Base-by-base conservation (phyloP, 2,797 vertebrate species). In the Scolopax bukidnonensis region DNA sequence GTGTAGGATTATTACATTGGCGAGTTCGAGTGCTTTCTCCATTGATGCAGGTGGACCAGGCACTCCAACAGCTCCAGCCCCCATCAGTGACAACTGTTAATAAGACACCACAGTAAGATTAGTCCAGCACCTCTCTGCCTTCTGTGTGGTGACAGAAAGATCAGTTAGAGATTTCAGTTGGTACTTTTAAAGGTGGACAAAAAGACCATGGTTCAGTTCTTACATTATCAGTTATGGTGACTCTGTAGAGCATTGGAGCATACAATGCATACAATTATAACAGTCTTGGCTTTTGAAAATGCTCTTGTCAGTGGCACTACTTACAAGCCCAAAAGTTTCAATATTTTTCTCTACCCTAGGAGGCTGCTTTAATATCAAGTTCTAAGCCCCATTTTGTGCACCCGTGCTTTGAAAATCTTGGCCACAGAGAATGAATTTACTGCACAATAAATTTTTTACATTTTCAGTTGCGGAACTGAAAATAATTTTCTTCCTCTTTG, bases 61-160 rank as follows among this genome's bases (percentile, higher is more conserved):
- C 12, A 54, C 96, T 91, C 97, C 98, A 98, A 56, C 96, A 98
- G 54, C 84, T 97, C 98, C 98, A 98, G 68, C 97, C 94, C 40
- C 98, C 97, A 48, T 97, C 50, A 32, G 16, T 61, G 65, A 54
- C 45, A 75, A n/a, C 96, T 97, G 45, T 5, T 11, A 76, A n/a
- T 45, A 73, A 83, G 21, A 60, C 38, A 84, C 10, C 9, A 74
- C 14, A 64, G 1, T 50, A 76, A 15, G 36, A 40, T 95, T 84
- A 93, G 56, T 70, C 7, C 24, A 70, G 17, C n/a, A 61, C 68
- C 64, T 51, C 38, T 82, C 16, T 73, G 56, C 20, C 50, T 82
- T 87, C 38, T 64, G 45, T 73, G 28, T 19, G 45, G 40, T 47
- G n/a, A 68, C 50, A 74, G 40, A 80, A 32, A 12, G 50, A n/a